Evolutionary conservation across 1,140 invertebrate genomes (phyloP).

Genomic region (Pemphigus obesinymphae): DNA sequence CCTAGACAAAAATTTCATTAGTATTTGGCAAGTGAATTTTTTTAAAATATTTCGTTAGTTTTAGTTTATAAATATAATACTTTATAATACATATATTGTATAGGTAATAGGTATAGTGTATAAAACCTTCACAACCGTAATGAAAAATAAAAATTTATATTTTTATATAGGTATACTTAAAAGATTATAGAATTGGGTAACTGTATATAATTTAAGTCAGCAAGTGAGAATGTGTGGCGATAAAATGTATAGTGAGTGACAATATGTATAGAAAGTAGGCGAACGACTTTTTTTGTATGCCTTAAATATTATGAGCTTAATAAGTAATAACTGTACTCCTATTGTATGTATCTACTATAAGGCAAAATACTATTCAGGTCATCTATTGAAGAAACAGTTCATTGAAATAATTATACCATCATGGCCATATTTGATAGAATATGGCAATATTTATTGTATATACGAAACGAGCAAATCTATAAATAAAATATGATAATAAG

Average conservation of each 20-base stretch:
- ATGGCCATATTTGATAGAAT: background rate
- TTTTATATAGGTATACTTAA: too few species aligned
- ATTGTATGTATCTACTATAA: background rate
- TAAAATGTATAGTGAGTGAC: background rate
- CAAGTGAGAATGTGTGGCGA: background rate
- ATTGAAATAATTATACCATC: background rate
- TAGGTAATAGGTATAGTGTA: too few species aligned
- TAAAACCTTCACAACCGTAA: too few species aligned
- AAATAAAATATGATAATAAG: background rate
- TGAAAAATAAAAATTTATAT: too few species aligned
- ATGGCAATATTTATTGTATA: background rate
- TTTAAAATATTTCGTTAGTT: too few species aligned
- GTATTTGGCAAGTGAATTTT: too few species aligned
- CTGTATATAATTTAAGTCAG: background rate
- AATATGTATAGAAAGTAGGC: constrained; percentile 22
- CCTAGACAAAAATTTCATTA: too few species aligned
- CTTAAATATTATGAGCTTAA: background rate
- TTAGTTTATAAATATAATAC: too few species aligned
- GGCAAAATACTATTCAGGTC: background rate
- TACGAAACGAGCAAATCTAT: background rate
- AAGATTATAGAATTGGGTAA: background rate
- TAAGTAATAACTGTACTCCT: constrained; percentile 12
- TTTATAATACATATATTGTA: too few species aligned
- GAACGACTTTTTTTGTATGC: background rate
- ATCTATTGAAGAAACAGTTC: background rate